Conservation (phyloP, 2,888 invertebrate species). For the Mesoligia furuncula region DNA sequence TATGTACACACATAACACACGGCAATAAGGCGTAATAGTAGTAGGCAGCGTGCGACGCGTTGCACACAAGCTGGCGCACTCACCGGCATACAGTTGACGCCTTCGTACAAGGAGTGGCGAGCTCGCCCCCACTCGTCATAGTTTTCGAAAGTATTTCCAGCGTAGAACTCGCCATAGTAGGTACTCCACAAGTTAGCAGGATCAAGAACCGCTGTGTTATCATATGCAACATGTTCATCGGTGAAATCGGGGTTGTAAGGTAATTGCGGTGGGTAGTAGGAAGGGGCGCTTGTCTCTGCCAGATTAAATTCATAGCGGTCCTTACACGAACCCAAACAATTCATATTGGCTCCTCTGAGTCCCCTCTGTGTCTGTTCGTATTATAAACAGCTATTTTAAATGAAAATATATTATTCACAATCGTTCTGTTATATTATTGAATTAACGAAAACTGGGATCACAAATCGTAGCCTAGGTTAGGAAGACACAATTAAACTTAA, state of each 20-base stretch:
- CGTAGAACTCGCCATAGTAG: slow-evolving; percentile 71
- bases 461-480: slow-evolving; percentile 14
- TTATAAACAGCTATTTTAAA: slow-evolving; percentile 39
- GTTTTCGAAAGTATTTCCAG: slow-evolving; percentile 71
- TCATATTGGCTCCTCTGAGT: slow-evolving; percentile 75
- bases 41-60: slow-evolving; percentile 75
- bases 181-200: slow-evolving; percentile 68
- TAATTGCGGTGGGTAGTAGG: slow-evolving; percentile 81
- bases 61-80: slow-evolving; percentile 81
- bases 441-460: not conserved
- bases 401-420: slow-evolving; percentile 16
- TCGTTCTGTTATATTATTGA: slow-evolving; percentile 18
- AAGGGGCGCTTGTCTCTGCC: slow-evolving; percentile 78
- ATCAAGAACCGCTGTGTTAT: slow-evolving; percentile 61
- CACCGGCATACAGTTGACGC: slow-evolving; percentile 87
- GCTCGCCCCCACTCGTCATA: slow-evolving; percentile 79
- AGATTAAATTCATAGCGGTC: slow-evolving; percentile 74
- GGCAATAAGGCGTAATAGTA: slow-evolving; percentile 72
- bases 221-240: slow-evolving; percentile 72
- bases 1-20: slow-evolving; percentile 69
- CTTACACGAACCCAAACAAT: slow-evolving; percentile 80
- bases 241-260: slow-evolving; percentile 85
- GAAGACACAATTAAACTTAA: slow-evolving; percentile 13
- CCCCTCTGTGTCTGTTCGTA: slow-evolving; percentile 54
- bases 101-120: slow-evolving; percentile 86